phyloP scores from a whole-genome alignment of 2,888 invertebrate genomes.

The Petrolisthes cinctipes region DNA sequence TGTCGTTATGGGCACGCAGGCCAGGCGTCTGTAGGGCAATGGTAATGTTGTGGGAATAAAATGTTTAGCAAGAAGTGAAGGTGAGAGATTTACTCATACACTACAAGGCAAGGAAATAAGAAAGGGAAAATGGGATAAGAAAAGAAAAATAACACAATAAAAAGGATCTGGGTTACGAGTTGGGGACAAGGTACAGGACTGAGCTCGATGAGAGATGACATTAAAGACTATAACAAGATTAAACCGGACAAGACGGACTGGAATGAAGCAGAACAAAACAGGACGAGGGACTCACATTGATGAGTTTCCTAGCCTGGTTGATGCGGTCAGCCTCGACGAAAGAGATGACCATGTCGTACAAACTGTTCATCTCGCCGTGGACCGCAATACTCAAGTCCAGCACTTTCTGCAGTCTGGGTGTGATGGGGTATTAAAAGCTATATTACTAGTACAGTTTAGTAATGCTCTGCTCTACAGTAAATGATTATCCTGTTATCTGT shows the following conservation, averaged over 20 bases:
- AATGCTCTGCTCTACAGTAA: too few relatives aligned
- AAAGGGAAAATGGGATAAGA: not conserved
- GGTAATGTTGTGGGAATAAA: not conserved
- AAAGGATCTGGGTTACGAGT: not conserved
- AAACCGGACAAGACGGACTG: not conserved
- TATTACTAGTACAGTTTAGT: too few relatives aligned
- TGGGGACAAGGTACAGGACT: not conserved
- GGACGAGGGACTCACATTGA: conserved; percentile 74
- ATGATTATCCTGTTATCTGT: too few relatives aligned
- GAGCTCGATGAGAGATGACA: not conserved
- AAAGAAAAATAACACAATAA: not conserved
- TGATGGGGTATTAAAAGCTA: not conserved
- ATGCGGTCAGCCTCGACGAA: conserved; percentile 86
- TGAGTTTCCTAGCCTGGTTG: conserved; percentile 84
- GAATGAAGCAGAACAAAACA: not conserved
- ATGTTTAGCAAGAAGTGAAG: not conserved
- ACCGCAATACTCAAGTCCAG: conserved; percentile 84
- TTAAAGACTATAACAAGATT: not conserved
- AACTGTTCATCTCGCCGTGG: conserved; percentile 85
- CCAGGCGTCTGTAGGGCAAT: conserved; percentile 77
- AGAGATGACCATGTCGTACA: conserved; percentile 85
- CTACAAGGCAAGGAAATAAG: not conserved
- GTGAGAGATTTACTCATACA: not conserved
- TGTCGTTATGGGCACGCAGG: conserved; percentile 77
- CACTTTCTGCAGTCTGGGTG: conserved; percentile 79